These are phyloP conservation scores for Onthophagus sagittarius DNA, from an alignment of 2,888 invertebrate species.

Conservation along the genomic window DNA sequence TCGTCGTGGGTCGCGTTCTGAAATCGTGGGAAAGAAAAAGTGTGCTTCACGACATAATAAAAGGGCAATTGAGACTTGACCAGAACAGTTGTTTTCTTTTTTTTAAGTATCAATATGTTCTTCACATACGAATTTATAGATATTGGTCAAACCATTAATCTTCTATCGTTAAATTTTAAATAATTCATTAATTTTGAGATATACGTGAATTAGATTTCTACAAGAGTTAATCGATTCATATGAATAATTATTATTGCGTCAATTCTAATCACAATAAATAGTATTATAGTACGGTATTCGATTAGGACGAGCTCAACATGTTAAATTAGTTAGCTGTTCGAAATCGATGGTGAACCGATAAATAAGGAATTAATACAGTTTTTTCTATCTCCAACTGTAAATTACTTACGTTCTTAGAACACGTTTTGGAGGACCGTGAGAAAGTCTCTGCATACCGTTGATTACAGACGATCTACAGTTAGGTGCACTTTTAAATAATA, in stretches of 20 bases:
- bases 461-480: neutral
- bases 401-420: neutral
- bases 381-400: neutral
- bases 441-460: neutral
- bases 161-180: too few species aligned
- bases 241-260: too few species aligned
- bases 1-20: neutral
- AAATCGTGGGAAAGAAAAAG: slow-evolving; percentile 13
- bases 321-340: too few species aligned
- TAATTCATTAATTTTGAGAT: too few species aligned
- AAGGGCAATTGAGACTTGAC: neutral
- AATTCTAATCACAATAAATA: too few species aligned
- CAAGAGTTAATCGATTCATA: too few species aligned
- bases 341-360: neutral
- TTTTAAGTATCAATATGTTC: too few species aligned
- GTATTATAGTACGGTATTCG: too few species aligned
- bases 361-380: neutral
- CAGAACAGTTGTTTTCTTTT: neutral
- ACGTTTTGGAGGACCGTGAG: neutral
- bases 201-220: too few species aligned
- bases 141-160: too few species aligned
- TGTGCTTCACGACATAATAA: neutral
- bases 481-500: neutral
- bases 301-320: too few species aligned
- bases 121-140: too few species aligned